Evolutionary conservation across 2,888 invertebrate species (phyloP), one percentile per base, ranked within the genome.

Genomic region (Nomada lathburiana): DNA sequence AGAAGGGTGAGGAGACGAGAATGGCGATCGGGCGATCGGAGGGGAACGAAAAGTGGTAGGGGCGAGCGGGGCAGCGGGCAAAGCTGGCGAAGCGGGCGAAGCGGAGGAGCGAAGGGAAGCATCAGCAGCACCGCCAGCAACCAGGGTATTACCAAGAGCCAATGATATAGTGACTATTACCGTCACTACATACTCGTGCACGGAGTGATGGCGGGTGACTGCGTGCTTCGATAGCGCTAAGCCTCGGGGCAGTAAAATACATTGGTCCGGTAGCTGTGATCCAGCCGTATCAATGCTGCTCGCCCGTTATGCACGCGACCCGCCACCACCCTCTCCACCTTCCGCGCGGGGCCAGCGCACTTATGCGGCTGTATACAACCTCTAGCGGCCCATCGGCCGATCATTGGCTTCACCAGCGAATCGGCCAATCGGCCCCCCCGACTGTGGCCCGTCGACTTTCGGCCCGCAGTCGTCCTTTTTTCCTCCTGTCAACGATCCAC

Each of bases 101-200:
- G 76, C 73, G 77, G 55, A 60, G 67, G 79, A 77, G 82, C 79
- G 86, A 80, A 85, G 85, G 86, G 73, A 81, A 79, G 89, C 88
- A 88, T 87, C 88, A 89, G 88, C 85, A 75, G 83, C 79, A 83
- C 80, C 85, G 82, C 76, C 77, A 83, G 85, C 88, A 86, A 87
- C 91, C 90, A 92, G 93, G 93, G 93, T 93, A 93, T 93, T 93
- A 93, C 92, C 92, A 92, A 92, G 93, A 94, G 93, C 94, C 94
- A 93, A 94, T 93, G 94, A 94, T 94, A 94, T 93, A 94, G 93
- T 93, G 93, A 94, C 93, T 94, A 94, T 94, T 94, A 94, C 93
- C 93, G 93, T 94, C 93, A 93, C 92, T 93, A 92, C 93, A 92
- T 93, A 93, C 92, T 91, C 91, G 92, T 89, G 91, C 90, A 89